A percentile compares a stretch with the other conserved stretches of the same genome.
phyloP scores from a whole-genome alignment of 1,140 invertebrate genomes.

The Stenopsyche tienmushanensis region DNA sequence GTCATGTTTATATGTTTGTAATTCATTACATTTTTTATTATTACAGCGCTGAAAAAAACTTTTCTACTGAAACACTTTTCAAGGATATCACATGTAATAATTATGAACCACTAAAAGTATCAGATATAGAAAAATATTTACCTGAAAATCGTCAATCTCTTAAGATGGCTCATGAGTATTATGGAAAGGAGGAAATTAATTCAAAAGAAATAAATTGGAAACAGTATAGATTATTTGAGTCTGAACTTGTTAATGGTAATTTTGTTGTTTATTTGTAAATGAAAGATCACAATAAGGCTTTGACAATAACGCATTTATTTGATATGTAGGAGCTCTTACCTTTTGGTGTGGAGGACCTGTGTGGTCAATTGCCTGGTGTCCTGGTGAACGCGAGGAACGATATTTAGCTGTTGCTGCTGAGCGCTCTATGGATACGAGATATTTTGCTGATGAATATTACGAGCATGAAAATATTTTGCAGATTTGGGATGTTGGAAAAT shows the following conservation, averaged over 20 bases:
- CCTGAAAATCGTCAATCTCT: slow-evolving; percentile 26
- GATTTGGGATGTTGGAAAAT: slow-evolving; percentile 59
- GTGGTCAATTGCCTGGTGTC: slow-evolving; percentile 61
- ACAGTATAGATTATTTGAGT: slow-evolving; percentile 52
- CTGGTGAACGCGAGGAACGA: slow-evolving; percentile 49
- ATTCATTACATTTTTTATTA: neutral
- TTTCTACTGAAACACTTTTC: slow-evolving; percentile 5
- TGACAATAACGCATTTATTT: neutral
- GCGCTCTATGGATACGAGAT: slow-evolving; percentile 51
- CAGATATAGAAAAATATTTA: slow-evolving; percentile 20
- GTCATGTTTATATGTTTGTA: no score
- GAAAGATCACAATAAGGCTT: neutral
- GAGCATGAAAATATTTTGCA: slow-evolving; percentile 57
- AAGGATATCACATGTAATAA: slow-evolving; percentile 19
- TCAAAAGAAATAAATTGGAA: slow-evolving; percentile 45
- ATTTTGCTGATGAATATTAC: slow-evolving; percentile 47
- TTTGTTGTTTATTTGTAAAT: neutral
- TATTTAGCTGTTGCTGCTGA: slow-evolving; percentile 59
- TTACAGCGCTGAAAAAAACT: slow-evolving; percentile 18
- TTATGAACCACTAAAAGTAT: neutral
- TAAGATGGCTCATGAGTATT: slow-evolving; percentile 28
- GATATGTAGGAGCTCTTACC: slow-evolving; percentile 47
- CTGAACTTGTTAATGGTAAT: slow-evolving; percentile 44
- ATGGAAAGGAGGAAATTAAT: slow-evolving; percentile 14
- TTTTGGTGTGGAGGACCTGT: slow-evolving; percentile 65